A percentile compares a stretch with the other conserved stretches of the same genome.
Conservation (phyloP, 2,113 vertebrate genomes). For the Ariopsis seemanni region DNA sequence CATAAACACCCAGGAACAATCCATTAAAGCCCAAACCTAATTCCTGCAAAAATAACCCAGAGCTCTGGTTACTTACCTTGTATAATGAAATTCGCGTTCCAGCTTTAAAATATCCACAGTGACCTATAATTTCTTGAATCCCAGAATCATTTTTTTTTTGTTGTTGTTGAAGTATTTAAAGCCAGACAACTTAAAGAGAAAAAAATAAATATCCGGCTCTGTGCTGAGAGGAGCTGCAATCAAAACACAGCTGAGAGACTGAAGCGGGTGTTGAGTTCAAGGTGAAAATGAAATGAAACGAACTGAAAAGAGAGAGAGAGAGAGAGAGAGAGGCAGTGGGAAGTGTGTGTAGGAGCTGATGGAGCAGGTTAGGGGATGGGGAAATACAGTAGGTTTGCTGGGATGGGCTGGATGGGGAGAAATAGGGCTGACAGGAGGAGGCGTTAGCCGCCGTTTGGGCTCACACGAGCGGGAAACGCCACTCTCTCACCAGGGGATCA, state of each 20-base stretch:
- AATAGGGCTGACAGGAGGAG: conserved; percentile 64
- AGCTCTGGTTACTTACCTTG: conserved; percentile 48
- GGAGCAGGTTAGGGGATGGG: conserved; percentile 62
- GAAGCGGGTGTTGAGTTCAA: background rate
- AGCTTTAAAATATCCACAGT: conserved; percentile 32
- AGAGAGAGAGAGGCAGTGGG: background rate
- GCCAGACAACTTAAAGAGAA: conserved; percentile 12
- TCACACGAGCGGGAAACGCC: conserved; percentile 74
- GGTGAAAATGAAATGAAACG: conserved; percentile 21
- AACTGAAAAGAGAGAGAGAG: background rate
- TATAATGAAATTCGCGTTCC: conserved; percentile 27
- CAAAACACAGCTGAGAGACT: conserved; percentile 7
- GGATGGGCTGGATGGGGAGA: conserved; percentile 61
- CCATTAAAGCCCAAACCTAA: background rate
- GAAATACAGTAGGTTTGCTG: conserved; percentile 52
- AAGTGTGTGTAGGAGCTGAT: conserved; percentile 63
- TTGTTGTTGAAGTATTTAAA: background rate
- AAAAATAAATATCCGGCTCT: background rate
- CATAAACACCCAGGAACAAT: background rate
- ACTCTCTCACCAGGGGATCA: conserved; percentile 52
- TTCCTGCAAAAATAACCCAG: background rate
- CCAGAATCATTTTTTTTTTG: conserved; percentile 28
- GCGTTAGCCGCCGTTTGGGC: conserved; percentile 76
- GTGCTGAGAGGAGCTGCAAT: conserved; percentile 10
- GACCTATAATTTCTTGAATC: conserved; percentile 27